Evolutionary conservation across 1,140 invertebrate species (phyloP), one percentile per base, ranked within the genome.

Genomic region (Calephelis nemesis): DNA sequence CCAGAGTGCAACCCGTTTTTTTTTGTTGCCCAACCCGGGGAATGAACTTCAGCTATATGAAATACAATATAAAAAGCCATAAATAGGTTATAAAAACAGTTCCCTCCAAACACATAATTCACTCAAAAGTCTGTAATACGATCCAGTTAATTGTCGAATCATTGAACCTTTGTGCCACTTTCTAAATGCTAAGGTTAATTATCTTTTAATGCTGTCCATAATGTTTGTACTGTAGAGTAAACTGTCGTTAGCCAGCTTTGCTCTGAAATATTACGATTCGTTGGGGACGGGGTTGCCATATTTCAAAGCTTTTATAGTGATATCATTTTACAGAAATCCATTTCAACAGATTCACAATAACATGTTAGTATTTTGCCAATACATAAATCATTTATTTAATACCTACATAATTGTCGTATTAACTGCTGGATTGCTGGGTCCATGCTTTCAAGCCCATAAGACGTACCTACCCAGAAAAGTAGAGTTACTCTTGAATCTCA

Each of bases 131-230:
- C 54, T 58, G 52, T 30, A 54, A 54, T 58, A 58, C 54, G 30
- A 58, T 40, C 19, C 30, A n/a, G 15, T 50, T 62, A 62, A 68
- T 62, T 68, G 66, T 47, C 47, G 62, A 62, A 48, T 48, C 66
- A 68, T 13, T 48, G 58, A 62, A 62, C 52, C 39, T 42, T 39
- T 42, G 58, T 52, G 62, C 47, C 67, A 63, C 60, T 68, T 68
- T 49, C 47, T 63, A 68, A 68, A 63, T 48, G 67, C 45, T 63
- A 63, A 68, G 48, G 60, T 50, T 68, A 68, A 63, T 62, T 68
- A 50, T 45, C n/a, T 65, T 65, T 48, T 15, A 52, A 48, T 52
- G 48, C 39, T 65, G 48, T 49, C 39, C 49, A 40, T 65, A 65
- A 65, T 65, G 63, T 65, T 49, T 49, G 8, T 65, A 65, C 63